Base-by-base conservation (phyloP, 2,113 vertebrate genomes). In the Solenodon paradoxus region DNA sequence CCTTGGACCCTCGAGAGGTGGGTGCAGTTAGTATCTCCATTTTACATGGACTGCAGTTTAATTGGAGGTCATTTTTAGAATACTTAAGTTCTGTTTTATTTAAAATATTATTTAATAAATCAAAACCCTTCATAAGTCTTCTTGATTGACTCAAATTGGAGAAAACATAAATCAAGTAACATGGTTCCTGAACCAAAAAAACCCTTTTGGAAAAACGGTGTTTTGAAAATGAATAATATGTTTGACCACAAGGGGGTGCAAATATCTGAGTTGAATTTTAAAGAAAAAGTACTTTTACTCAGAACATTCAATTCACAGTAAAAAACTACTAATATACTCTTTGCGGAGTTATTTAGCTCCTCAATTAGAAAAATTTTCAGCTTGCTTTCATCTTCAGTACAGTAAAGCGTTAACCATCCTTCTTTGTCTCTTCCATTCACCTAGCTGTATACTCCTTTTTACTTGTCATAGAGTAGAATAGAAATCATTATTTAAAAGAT, bases 241-340 rank as follows among this genome's bases (percentile, higher is more conserved):
- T 94, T 90, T 94, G 96, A 93, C 94, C 96, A 96, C 96, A 85
- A 96, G 96, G 49, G 95, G 96, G 97, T 94, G 92, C 90, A 95
- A 81, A 96, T 95, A 95, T 72, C 84, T 20, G 90, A 90, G 20
- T n/a, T 95, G 92, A 78, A 95, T 94, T 95, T 96, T 42, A 90
- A 88, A 74, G 72, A 84, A 55, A 40, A 90, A 47, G 22, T 8
- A 19, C 15, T 81, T 94, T 95, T 91, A 66, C 20, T 87, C 26
- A 88, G 38, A 82, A 11, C 38, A 59, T 94, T 35, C 88, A 90
- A 94, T 78, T 94, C 86, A 85, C 19, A 35, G 66, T 94, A 68
- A 85, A 90, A 91, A 85, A 51, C 13, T 72, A 78, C 24, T 78
- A n/a, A n/a, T n/a, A n/a, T n/a, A n/a, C n/a, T n/a, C n/a, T n/a